phyloP scores from a whole-genome alignment of 2,888 invertebrate species.

The Lysandra coridon region DNA sequence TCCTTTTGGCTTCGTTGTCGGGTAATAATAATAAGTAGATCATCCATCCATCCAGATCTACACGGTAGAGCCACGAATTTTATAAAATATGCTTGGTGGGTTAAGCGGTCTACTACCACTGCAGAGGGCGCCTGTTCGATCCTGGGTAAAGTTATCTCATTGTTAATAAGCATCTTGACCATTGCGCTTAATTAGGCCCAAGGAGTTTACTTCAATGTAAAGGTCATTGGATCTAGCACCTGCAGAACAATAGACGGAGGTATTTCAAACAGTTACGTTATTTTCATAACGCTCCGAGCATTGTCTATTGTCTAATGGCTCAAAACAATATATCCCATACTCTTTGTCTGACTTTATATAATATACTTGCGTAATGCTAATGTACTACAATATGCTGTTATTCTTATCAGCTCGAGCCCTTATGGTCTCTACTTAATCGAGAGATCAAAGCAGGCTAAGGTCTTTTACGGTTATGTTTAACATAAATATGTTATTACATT shows the following conservation, averaged over 20 bases:
- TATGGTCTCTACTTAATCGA: not conserved
- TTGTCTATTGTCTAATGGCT: conserved; percentile 21
- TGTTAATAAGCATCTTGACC: not conserved
- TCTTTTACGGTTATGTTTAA: not conserved
- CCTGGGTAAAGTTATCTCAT: not conserved
- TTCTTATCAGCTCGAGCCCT: not conserved
- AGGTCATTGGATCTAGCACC: not conserved
- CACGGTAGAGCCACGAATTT: too few species aligned
- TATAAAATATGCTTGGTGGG: too few species aligned
- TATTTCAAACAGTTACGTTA: conserved; percentile 18
- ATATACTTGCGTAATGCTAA: not conserved
- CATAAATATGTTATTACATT: not conserved
- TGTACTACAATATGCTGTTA: not conserved
- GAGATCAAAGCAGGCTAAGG: not conserved
- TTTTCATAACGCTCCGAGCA: conserved; percentile 5
- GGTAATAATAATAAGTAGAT: too few species aligned
- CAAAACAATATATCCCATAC: conserved; percentile 14
- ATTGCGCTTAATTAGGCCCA: not conserved
- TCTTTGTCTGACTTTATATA: not conserved
- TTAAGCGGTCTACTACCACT: too few species aligned
- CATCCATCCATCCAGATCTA: too few species aligned
- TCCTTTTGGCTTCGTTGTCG: too few species aligned
- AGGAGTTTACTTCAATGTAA: conserved; percentile 1
- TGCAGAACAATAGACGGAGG: conserved; percentile 10
- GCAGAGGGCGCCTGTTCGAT: too few species aligned